Percentiles rank a stretch among this genome's conserved stretches.
These are phyloP conservation scores for Dinomys branickii DNA, from an alignment of 2,113 vertebrate species.

Conservation along the genomic window DNA sequence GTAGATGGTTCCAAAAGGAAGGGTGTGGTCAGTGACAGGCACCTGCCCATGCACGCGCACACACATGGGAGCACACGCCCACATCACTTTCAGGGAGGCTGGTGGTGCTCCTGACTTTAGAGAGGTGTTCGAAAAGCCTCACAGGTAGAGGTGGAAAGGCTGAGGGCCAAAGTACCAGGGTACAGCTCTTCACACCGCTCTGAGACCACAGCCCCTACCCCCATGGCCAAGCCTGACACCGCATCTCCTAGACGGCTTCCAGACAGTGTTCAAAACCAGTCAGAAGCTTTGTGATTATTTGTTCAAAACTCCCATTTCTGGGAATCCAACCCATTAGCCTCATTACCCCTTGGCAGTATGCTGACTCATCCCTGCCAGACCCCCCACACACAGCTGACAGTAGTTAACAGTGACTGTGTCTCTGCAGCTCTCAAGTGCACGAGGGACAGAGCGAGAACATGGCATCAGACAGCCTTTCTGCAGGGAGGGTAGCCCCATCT, in stretches of 20 bases:
- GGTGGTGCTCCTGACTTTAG: rapidly evolving
- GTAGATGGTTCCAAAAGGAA: background rate
- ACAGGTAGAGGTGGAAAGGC: rapidly evolving
- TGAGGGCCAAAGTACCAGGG: background rate
- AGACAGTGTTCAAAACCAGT: background rate
- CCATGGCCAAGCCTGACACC: rapidly evolving
- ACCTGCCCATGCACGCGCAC: rapidly evolving
- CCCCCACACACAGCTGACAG: background rate
- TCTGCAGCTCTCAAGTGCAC: rapidly evolving
- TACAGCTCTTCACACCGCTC: background rate
- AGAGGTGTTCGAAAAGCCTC: background rate
- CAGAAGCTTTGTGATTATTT: background rate
- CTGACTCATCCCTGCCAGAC: background rate
- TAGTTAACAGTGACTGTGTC: rapidly evolving
- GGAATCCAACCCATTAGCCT: slow-evolving; percentile 48
- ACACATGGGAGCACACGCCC: too few relatives aligned
- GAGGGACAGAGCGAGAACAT: rapidly evolving
- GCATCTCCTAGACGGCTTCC: background rate
- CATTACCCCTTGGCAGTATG: background rate
- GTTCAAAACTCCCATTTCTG: slow-evolving; percentile 6
- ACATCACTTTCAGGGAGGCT: background rate
- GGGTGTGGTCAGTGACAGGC: background rate
- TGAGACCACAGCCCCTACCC: rapidly evolving
- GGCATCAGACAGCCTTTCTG: rapidly evolving
- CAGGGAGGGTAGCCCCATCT: rapidly evolving